Evolutionary conservation across 2,888 invertebrate species (phyloP).

Genomic region (Calameuta pallipes): DNA sequence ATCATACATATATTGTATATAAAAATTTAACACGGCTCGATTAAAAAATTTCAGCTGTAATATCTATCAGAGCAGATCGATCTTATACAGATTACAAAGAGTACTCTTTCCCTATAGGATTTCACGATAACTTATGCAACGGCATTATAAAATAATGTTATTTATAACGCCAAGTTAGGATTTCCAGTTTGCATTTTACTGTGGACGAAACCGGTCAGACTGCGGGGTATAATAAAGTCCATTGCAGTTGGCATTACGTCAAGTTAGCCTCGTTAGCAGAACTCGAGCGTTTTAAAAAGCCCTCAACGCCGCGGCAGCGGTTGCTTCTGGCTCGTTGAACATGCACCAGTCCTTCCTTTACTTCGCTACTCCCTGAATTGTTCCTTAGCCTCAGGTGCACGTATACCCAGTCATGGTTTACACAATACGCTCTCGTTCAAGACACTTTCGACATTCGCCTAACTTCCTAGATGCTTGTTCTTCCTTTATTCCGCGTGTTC

Average conservation of each 20-base stretch:
- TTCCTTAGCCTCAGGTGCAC: not conserved
- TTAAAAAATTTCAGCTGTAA: no score
- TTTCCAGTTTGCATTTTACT: not conserved
- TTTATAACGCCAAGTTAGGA: not conserved
- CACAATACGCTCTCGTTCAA: not conserved
- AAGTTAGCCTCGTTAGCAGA: slow-evolving; percentile 64
- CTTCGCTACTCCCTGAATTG: slow-evolving; percentile 18
- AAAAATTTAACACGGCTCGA: no score
- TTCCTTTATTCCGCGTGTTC: not conserved
- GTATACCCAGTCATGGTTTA: not conserved
- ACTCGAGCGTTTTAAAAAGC: slow-evolving; percentile 54
- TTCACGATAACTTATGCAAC: not conserved
- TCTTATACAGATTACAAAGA: not conserved
- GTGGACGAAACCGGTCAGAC: not conserved
- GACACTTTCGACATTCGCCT: not conserved
- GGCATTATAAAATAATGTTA: not conserved
- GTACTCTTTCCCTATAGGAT: not conserved
- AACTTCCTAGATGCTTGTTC: not conserved
- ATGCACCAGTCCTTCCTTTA: slow-evolving; percentile 46
- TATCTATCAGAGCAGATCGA: no score
- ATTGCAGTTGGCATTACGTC: slow-evolving; percentile 65
- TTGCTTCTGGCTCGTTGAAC: slow-evolving; percentile 63
- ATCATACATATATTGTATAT: no score
- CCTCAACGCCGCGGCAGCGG: slow-evolving; percentile 47
- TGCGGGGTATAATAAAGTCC: slow-evolving; percentile 57